Conservation (phyloP, 1,140 invertebrate species). For the Sycobia sp. region DNA sequence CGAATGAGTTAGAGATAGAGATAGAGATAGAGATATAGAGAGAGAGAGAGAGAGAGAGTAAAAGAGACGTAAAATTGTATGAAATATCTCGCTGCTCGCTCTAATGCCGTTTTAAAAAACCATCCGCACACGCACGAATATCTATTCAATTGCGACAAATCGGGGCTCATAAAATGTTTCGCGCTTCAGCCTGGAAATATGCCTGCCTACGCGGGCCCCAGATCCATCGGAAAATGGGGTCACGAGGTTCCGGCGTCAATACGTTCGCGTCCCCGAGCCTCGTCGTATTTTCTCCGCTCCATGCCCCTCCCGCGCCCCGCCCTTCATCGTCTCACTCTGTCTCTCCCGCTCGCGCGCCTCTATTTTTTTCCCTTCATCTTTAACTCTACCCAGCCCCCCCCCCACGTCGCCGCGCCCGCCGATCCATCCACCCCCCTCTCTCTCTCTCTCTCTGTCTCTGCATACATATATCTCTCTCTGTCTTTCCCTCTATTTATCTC, state of each 20-base stretch:
- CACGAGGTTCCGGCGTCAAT: conserved; percentile 18
- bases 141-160: conserved; percentile 28
- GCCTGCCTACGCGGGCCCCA: background rate
- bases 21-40: no score
- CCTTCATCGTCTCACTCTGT: background rate
- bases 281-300: background rate
- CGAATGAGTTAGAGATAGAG: no score
- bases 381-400: no score
- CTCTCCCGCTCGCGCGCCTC: no score
- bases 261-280: background rate
- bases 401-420: background rate
- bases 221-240: conserved; percentile 19
- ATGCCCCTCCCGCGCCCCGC: background rate
- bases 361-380: no score
- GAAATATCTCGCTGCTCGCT: conserved; percentile 14
- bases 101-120: conserved; percentile 10
- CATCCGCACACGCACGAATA: conserved; percentile 16
- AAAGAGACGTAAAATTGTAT: background rate
- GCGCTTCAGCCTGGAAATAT: conserved; percentile 11
- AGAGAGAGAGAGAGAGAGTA: no score
- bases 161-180: conserved; percentile 15
- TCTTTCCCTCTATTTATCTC: conserved; percentile 10
- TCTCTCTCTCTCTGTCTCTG: background rate
- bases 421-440: background rate
- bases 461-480: background rate